Conservation (phyloP, 1,140 invertebrate genomes). For the Leguminivora glycinivorella region DNA sequence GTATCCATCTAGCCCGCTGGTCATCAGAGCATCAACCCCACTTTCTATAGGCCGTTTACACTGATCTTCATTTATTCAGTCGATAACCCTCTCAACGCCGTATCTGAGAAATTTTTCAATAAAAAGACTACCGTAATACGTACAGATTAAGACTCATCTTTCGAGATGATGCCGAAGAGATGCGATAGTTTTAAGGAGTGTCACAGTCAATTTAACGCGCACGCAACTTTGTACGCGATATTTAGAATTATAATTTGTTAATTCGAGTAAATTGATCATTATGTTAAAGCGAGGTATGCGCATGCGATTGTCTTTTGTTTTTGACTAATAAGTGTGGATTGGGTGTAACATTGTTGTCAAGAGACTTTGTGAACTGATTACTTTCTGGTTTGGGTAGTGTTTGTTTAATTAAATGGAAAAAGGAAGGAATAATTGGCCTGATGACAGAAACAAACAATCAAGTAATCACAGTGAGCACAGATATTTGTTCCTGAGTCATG, state of each 20-base stretch:
- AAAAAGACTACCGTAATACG: background rate
- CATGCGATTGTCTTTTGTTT: background rate
- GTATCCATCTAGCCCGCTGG: background rate
- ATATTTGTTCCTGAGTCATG: no score
- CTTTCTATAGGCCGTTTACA: constrained; percentile 22
- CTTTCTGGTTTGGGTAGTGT: background rate
- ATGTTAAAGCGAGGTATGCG: background rate
- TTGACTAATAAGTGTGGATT: no score
- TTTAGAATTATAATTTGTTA: constrained; percentile 16
- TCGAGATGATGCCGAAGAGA: background rate
- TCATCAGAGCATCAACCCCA: background rate
- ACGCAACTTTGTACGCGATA: constrained; percentile 7
- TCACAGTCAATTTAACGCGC: background rate
- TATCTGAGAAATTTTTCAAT: background rate
- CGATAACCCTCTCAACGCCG: background rate
- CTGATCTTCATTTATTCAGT: background rate
- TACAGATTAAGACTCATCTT: background rate
- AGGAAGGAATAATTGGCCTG: no score
- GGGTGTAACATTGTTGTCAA: no score
- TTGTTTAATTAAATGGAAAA: no score
- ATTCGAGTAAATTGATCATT: background rate
- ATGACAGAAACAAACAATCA: no score
- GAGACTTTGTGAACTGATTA: no score
- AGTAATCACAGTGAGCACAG: no score
- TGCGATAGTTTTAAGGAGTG: background rate